Conservation (phyloP, 2,888 invertebrate species). For the Salpingus planirostris region DNA sequence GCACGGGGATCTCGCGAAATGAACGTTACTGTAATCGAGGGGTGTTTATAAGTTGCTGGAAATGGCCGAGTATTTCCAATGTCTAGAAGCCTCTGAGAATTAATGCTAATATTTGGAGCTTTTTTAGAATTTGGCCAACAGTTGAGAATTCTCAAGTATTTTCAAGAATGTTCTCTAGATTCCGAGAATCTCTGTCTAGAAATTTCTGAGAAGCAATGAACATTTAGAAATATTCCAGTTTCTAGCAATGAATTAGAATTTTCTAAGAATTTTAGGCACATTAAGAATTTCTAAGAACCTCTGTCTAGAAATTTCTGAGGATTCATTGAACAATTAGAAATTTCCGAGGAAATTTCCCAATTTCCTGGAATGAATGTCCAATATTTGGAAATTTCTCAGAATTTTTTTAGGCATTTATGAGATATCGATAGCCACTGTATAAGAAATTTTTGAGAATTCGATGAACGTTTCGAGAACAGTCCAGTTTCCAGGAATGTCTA, state of each 20-base stretch:
- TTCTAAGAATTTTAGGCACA: background rate
- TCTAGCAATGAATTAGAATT: background rate
- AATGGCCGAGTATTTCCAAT: no score
- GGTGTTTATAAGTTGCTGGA: no score
- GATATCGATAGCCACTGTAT: no score
- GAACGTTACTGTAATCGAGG: no score
- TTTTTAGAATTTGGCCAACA: no score
- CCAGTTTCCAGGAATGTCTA: no score
- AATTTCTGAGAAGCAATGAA: background rate
- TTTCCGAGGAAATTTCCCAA: background rate
- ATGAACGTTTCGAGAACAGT: background rate
- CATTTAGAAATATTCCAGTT: background rate
- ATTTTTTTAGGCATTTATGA: background rate
- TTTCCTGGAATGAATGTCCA: background rate
- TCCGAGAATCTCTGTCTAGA: background rate
- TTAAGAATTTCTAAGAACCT: background rate
- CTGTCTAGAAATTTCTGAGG: background rate
- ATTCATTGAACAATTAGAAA: background rate
- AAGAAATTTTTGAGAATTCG: background rate
- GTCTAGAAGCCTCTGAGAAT: no score
- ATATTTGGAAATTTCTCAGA: background rate
- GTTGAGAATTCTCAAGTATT: no score
- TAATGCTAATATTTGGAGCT: no score
- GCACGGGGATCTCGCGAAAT: no score
- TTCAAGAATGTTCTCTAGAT: no score